phyloP scores from a whole-genome alignment of 2,888 invertebrate genomes.

The Hyles lineata region DNA sequence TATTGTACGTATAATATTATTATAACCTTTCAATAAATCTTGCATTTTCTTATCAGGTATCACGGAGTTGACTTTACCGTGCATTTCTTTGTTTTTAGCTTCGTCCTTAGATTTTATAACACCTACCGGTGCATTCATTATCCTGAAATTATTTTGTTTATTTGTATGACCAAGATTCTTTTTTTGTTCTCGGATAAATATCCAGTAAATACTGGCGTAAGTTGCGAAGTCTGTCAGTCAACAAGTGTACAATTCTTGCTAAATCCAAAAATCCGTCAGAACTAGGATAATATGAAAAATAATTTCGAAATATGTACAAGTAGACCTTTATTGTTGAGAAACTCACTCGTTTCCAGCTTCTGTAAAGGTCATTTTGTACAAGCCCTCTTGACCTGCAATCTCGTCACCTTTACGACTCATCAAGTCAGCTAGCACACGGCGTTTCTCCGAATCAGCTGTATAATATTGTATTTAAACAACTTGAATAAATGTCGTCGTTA shows the following conservation, averaged over 20 bases:
- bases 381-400: conserved; percentile 52
- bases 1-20: not conserved
- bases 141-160: conserved; percentile 43
- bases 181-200: too few species aligned
- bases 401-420: conserved; percentile 58
- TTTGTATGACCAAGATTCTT: too few species aligned
- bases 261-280: too few species aligned
- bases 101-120: conserved; percentile 48
- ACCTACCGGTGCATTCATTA: conserved; percentile 58
- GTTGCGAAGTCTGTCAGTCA: too few species aligned
- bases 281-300: too few species aligned
- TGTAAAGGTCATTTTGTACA: conserved; percentile 62
- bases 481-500: not conserved
- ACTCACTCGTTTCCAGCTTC: conserved; percentile 66
- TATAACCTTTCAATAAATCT: conserved; percentile 55
- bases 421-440: conserved; percentile 60
- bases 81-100: conserved; percentile 46
- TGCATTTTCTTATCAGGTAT: conserved; percentile 62
- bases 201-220: too few species aligned
- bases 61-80: conserved; percentile 49
- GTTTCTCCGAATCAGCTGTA: conserved; percentile 58
- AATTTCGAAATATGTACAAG: too few species aligned
- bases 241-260: too few species aligned
- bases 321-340: too few species aligned
- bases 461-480: not conserved